Evolutionary conservation across 2,888 invertebrate genomes (phyloP).

Genomic region (Stenodema calcarata): DNA sequence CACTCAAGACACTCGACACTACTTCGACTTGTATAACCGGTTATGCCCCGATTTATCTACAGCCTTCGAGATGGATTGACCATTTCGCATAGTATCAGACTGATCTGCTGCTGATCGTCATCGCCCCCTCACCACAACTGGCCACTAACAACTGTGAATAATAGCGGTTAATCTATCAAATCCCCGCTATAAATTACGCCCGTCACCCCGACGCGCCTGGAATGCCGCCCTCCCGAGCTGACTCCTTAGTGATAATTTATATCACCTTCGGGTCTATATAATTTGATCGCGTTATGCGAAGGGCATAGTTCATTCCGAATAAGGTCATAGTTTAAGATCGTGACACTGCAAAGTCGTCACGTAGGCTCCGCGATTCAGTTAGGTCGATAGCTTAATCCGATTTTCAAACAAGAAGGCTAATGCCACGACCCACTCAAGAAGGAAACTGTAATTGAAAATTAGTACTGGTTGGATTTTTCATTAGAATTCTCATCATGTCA

Average conservation of each 20-base stretch:
- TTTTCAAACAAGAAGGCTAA: no score
- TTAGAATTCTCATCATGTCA: no score
- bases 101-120: not conserved
- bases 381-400: no score
- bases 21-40: not conserved
- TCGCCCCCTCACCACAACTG: slow-evolving; percentile 5
- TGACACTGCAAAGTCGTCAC: not conserved
- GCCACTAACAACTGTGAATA: slow-evolving; percentile 27
- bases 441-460: no score
- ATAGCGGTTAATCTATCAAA: slow-evolving; percentile 23
- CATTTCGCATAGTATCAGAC: not conserved
- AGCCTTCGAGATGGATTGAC: not conserved
- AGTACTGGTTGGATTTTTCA: no score
- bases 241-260: not conserved
- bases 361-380: no score
- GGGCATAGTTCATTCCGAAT: not conserved
- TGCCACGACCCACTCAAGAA: no score
- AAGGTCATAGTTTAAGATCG: not conserved
- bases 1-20: no score
- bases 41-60: not conserved
- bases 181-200: not conserved
- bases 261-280: not conserved
- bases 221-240: not conserved
- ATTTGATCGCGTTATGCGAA: not conserved
- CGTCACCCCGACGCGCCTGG: not conserved